Percentiles rank a stretch among this genome's conserved stretches.
These are phyloP conservation scores for Ariolimax columbianus DNA, from an alignment of 2,888 invertebrate genomes.

Conservation along the genomic window DNA sequence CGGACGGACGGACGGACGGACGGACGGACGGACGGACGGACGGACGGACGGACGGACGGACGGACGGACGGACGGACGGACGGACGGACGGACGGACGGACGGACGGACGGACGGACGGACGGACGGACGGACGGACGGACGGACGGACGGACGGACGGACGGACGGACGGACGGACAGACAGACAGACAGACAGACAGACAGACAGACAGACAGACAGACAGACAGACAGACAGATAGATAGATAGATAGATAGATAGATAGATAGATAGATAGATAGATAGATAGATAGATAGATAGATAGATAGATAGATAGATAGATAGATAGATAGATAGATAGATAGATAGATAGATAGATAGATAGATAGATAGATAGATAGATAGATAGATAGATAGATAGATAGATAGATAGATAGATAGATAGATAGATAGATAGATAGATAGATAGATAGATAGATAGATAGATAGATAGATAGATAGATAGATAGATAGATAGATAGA, in stretches of 20 bases:
- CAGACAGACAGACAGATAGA: conserved; percentile 32
- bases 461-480: too few species aligned
- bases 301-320: conserved; percentile 14
- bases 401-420: too few species aligned
- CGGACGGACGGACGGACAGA: not conserved
- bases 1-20: conserved; percentile 25
- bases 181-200: conserved; percentile 24
- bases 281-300: conserved; percentile 14
- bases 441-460: too few species aligned
- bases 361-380: too few species aligned
- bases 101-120: conserved; percentile 20
- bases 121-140: conserved; percentile 2
- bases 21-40: conserved; percentile 25
- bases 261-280: conserved; percentile 6
- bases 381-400: too few species aligned
- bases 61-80: conserved; percentile 25
- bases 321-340: too few species aligned
- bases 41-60: conserved; percentile 23
- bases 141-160: not conserved
- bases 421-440: too few species aligned
- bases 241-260: conserved; percentile 48
- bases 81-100: not conserved
- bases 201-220: conserved; percentile 38
- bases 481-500: too few species aligned
- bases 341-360: too few species aligned